Evolutionary conservation across 2,113 vertebrate genomes (phyloP).

Genomic region (Nothocercus nigrocapillus): DNA sequence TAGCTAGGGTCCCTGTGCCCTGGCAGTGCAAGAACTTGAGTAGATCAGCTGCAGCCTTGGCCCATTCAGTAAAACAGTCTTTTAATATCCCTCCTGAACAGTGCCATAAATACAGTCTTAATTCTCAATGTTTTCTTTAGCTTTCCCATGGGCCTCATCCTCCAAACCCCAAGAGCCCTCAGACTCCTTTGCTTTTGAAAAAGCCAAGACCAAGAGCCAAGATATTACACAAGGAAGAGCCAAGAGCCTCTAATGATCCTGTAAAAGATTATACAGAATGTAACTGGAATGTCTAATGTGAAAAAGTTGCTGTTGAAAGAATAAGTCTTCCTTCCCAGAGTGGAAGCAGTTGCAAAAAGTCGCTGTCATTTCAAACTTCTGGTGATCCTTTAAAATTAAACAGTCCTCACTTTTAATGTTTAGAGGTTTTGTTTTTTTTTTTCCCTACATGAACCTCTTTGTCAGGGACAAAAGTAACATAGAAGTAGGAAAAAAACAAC

Average conservation of each 20-base stretch:
- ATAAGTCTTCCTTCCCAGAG: neutral
- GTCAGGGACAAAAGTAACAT: neutral
- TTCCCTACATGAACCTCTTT: neutral
- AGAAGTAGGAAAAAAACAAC: neutral
- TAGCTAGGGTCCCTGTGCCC: neutral
- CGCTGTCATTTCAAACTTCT: neutral
- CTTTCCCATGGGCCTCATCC: neutral
- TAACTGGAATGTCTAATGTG: neutral
- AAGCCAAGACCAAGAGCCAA: neutral
- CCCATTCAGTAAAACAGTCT: neutral
- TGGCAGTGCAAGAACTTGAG: neutral
- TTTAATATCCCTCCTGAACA: neutral
- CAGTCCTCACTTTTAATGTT: neutral
- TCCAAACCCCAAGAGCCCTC: neutral
- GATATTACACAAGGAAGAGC: neutral
- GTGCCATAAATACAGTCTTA: neutral
- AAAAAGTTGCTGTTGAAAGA: neutral
- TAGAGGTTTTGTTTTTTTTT: neutral
- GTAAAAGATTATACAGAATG: neutral
- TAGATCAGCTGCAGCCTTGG: neutral
- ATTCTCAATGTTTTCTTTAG: neutral
- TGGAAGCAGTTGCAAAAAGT: neutral
- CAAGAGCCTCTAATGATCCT: neutral
- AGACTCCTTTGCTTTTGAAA: neutral
- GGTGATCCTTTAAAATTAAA: neutral